Conservation (phyloP, 2,113 vertebrate species). For the Syrrhaptes paradoxus region DNA sequence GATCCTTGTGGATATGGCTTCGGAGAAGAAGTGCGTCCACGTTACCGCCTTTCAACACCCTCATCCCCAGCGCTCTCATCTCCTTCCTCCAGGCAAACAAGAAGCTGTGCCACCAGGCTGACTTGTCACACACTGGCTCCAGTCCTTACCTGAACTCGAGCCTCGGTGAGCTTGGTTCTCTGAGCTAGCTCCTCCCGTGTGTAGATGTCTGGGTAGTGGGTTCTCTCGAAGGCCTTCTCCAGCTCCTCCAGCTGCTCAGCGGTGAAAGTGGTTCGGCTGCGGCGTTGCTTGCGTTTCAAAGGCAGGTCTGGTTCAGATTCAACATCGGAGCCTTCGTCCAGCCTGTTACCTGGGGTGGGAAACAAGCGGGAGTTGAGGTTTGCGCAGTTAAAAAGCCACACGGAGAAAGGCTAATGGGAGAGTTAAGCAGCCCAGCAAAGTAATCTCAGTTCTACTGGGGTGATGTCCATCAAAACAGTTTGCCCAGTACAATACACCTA, state of each 20-base stretch:
- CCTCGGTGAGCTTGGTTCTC: constrained; percentile 97
- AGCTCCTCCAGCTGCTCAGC: constrained; percentile 98
- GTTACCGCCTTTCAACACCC: not conserved
- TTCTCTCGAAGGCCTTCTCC: constrained; percentile 98
- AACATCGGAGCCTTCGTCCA: constrained; percentile 94
- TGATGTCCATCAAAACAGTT: not conserved
- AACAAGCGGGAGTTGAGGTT: not conserved
- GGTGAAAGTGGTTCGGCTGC: constrained; percentile 96
- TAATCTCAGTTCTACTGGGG: not conserved
- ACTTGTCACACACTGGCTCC: rapidly evolving
- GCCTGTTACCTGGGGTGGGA: constrained; percentile 83
- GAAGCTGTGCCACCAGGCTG: not conserved
- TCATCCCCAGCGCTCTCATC: not conserved
- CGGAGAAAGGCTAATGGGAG: not conserved
- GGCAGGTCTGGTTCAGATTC: constrained; percentile 97
- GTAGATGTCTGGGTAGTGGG: constrained; percentile 98
- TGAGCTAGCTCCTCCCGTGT: constrained; percentile 96
- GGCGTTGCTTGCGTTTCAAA: constrained; percentile 95
- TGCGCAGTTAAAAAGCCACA: rapidly evolving
- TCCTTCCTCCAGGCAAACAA: not conserved
- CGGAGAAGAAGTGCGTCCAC: not conserved
- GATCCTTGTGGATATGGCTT: not conserved
- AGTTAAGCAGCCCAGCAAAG: not conserved
- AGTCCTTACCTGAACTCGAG: constrained; percentile 89
- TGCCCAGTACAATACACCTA: rapidly evolving